Percentiles rank a stretch among this genome's conserved stretches.
These are phyloP conservation scores for Coronaproctus castanopsis DNA, from an alignment of 2,888 invertebrate species.

Conservation along the genomic window DNA sequence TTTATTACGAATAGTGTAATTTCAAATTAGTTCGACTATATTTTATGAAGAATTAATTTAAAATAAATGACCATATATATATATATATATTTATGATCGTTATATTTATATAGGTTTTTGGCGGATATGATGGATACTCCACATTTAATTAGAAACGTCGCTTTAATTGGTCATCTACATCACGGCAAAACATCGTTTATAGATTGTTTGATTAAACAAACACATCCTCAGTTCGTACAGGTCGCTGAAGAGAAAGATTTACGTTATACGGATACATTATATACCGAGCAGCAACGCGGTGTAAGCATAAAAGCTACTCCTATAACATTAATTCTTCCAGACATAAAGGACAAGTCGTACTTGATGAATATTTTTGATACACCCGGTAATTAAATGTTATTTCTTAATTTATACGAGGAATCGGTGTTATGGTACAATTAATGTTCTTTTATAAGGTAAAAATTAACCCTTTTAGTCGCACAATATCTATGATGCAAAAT, in stretches of 20 bases:
- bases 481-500: no score
- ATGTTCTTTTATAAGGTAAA: no score
- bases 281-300: slow-evolving; percentile 92
- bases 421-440: no score
- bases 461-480: no score
- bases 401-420: neutral
- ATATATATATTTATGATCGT: neutral
- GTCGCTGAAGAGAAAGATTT: slow-evolving; percentile 46
- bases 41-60: neutral
- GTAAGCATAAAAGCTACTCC: slow-evolving; percentile 94
- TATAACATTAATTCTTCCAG: slow-evolving; percentile 78
- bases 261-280: slow-evolving; percentile 86
- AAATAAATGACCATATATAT: no score
- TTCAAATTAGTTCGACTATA: no score
- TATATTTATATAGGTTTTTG: slow-evolving; percentile 39
- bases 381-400: slow-evolving; percentile 35
- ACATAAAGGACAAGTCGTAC: slow-evolving; percentile 88
- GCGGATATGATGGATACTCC: slow-evolving; percentile 97
- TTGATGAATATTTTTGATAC: slow-evolving; percentile 94
- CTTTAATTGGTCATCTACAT: slow-evolving; percentile 87
- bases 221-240: slow-evolving; percentile 78
- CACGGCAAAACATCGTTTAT: slow-evolving; percentile 98
- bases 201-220: slow-evolving; percentile 89
- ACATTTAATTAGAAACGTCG: slow-evolving; percentile 82
- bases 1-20: no score